phyloP scores from a whole-genome alignment of 1,140 invertebrate genomes.

The Nixonia krombeini region DNA sequence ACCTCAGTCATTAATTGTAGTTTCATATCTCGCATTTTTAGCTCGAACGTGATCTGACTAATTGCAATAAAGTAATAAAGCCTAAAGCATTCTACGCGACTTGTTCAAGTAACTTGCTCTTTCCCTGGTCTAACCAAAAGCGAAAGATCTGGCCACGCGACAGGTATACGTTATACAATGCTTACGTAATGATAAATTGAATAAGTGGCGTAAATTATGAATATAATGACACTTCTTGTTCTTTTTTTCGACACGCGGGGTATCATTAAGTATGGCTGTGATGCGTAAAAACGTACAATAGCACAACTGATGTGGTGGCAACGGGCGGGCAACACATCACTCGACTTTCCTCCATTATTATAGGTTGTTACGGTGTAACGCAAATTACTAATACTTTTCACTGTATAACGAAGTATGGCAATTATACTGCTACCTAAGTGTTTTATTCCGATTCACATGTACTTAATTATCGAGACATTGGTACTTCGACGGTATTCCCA shows the following conservation, averaged over 20 bases:
- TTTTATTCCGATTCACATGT: background rate
- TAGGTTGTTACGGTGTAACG: background rate
- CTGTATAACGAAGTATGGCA: background rate
- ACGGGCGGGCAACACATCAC: background rate
- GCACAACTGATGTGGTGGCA: background rate
- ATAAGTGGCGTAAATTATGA: too few species aligned
- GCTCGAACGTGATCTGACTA: background rate
- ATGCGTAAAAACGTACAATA: background rate
- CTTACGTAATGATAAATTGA: too few species aligned
- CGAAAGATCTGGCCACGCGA: too few species aligned
- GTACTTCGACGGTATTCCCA: too few species aligned
- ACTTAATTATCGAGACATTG: background rate
- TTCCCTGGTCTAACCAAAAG: conserved; percentile 4
- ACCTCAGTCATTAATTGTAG: conserved; percentile 9
- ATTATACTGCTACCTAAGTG: background rate
- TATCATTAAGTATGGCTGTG: background rate
- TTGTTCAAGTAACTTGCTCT: too few species aligned
- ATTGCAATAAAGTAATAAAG: conserved; percentile 13
- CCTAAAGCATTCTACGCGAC: too few species aligned
- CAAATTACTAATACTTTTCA: background rate
- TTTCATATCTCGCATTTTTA: background rate
- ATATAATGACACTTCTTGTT: too few species aligned
- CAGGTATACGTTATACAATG: too few species aligned
- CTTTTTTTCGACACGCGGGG: too few species aligned
- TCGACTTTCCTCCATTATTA: background rate